These are phyloP conservation scores for Sipha maydis DNA, from an alignment of 2,888 invertebrate species.

Conservation along the genomic window DNA sequence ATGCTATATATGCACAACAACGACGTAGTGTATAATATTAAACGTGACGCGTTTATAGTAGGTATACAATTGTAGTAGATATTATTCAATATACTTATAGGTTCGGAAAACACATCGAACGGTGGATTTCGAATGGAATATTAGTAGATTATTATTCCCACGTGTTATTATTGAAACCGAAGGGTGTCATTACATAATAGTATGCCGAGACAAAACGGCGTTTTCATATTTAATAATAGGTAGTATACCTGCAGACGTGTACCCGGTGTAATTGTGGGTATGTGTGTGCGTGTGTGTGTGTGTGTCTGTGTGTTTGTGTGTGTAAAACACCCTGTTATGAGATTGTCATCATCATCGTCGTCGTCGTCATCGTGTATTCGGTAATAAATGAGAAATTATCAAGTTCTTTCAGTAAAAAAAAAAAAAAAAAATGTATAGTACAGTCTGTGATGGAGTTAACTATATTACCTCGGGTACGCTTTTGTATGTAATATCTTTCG, in stretches of 20 bases:
- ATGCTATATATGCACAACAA: too few species aligned
- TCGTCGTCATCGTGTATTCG: background rate
- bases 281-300: background rate
- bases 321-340: conserved; percentile 8
- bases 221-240: background rate
- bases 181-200: background rate
- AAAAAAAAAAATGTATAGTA: background rate
- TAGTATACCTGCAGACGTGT: too few species aligned
- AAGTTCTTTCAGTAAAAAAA: background rate
- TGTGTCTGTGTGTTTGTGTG: too few species aligned
- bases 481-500: background rate
- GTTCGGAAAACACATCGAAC: background rate
- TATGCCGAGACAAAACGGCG: background rate
- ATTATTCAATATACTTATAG: background rate
- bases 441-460: background rate
- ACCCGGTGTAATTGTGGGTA: too few species aligned
- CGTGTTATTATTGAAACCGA: conserved; percentile 1
- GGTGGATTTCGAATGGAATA: background rate
- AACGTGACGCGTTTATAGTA: background rate
- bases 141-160: background rate
- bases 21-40: background rate
- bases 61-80: background rate
- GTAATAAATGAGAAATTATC: background rate
- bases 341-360: background rate
- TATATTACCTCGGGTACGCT: background rate